Percentiles rank a stretch among this genome's conserved stretches.
These are phyloP conservation scores for Rhynchotus rufescens DNA, from an alignment of 2,797 vertebrate species.

Conservation along the genomic window DNA sequence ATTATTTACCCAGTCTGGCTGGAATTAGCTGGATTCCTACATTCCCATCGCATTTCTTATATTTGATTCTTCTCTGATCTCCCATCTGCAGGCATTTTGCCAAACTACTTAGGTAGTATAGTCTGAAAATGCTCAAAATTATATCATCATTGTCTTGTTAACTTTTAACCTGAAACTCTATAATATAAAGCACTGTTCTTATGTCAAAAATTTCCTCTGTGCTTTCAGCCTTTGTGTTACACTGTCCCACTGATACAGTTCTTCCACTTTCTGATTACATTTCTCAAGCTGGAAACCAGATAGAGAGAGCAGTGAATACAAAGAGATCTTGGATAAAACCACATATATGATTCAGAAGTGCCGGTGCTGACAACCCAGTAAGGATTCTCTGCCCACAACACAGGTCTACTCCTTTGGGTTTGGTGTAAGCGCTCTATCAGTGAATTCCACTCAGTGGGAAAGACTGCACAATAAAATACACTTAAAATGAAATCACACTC, in stretches of 20 bases:
- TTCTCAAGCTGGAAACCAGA: background rate
- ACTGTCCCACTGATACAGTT: background rate
- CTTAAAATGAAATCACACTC: slow-evolving; percentile 22
- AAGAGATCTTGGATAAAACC: background rate
- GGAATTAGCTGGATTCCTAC: background rate
- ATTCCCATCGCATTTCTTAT: background rate
- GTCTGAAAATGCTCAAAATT: background rate
- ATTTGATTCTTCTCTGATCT: background rate
- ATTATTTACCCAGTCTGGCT: background rate
- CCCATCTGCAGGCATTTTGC: background rate
- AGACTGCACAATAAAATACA: background rate
- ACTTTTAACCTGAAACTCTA: background rate
- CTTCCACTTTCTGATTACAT: background rate
- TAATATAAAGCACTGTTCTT: background rate
- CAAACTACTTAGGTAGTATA: background rate
- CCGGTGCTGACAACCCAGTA: background rate
- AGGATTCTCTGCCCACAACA: background rate
- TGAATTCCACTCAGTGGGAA: background rate
- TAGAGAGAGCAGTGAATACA: background rate
- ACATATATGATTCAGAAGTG: background rate
- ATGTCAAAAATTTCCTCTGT: background rate
- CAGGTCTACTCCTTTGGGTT: background rate
- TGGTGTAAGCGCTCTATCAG: background rate
- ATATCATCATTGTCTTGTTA: background rate
- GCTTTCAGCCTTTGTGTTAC: background rate